Evolutionary conservation across 2,113 vertebrate species (phyloP), one percentile per base, ranked within the genome.

Genomic region (Cyphomyrus discorhynchus): DNA sequence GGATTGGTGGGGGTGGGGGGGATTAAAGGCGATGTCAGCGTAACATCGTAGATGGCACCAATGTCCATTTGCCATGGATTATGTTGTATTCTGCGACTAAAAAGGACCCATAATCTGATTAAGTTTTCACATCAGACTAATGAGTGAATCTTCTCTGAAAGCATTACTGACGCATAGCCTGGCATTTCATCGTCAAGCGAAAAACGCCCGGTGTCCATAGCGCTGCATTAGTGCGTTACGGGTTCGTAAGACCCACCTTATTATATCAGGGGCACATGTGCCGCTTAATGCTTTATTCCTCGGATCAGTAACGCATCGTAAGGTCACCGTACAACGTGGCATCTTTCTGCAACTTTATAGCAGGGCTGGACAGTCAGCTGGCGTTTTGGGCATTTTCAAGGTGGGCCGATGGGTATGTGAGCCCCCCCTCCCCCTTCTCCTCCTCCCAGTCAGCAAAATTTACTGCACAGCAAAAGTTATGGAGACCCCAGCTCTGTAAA

Each of bases 81-180:
- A 74, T 77, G 27, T 77, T 39, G 31, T 39, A 39, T 39, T 31
- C n/a, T 17, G 10, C 5, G 13, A 17, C 70, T 77, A 35, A 39
- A 77, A 77, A 31, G 13, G 35, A 77, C 74, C 31, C 74, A 39
- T 87, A 87, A 87, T 87, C 86, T 39, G 86, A 39, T 87, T 50
- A 53, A 5, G 62, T 27, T 13, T 77, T 85, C 45, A 47, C 82
- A 85, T 85, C 47, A 46, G 42, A 85, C 45, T 85, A 83, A 83
- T 83, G 46, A 85, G 46, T n/a, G 82, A 27, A n/a, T 85, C 82
- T 47, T 27, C 82, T 85, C 82, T 49, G 24, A 85, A 27, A 5
- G 46, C 42, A 49, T 85, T n/a, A 49, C 42, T 85, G 82, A 85
- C n/a, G 42, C 24, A 84, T 24, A 45, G 39, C 10, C 21, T 10